Evolutionary conservation across 2,797 vertebrate species (phyloP), one percentile per base, ranked within the genome.

Genomic region (Sandelia bainsii): DNA sequence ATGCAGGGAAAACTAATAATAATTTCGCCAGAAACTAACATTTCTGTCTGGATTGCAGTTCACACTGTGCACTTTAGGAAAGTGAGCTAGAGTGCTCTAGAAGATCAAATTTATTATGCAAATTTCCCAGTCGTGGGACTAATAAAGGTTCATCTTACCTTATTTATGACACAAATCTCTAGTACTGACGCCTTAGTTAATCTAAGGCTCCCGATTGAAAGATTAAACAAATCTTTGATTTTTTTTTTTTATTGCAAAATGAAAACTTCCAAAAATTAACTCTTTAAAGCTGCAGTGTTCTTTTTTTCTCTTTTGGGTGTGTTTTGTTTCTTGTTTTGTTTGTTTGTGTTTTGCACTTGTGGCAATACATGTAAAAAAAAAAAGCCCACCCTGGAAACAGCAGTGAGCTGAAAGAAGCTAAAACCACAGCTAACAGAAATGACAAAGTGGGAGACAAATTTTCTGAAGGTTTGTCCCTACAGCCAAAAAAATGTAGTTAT

Each of bases 11-110:
- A 62, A 13, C 3, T n/a, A n/a, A n/a, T n/a, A n/a, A 54, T 20
- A 25, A 12, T 71, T 77, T 34, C 42, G 32, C 23, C 16, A n/a
- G 46, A 53, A 45, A 67, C 70, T 60, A 22, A 57, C 11, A 51
- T 70, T 39, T 58, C 20, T 10, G 22, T 34, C 32, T 59, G 3
- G 58, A 17, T 8, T 46, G 46, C 10, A 62, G 17, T 39, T 62
- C 6, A 13, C 40, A 6, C 14, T 16, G 14, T 44, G 40, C 5
- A 16, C 12, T 42, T 42, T 42, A 14, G 12, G 14, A 42, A 14
- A 42, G 39, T 42, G 39, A 12, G 13, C n/a, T 14, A 9, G 34
- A 57, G 56, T 45, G 23, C 20, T 56, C 7, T 22, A 39, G 17
- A 44, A 67, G 56, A 54, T 69, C 37, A 51, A 19, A 8, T 3